Evolutionary conservation across 1,140 invertebrate genomes (phyloP), one percentile per base, ranked within the genome.

Genomic region (Zaprionus tsacasi): DNA sequence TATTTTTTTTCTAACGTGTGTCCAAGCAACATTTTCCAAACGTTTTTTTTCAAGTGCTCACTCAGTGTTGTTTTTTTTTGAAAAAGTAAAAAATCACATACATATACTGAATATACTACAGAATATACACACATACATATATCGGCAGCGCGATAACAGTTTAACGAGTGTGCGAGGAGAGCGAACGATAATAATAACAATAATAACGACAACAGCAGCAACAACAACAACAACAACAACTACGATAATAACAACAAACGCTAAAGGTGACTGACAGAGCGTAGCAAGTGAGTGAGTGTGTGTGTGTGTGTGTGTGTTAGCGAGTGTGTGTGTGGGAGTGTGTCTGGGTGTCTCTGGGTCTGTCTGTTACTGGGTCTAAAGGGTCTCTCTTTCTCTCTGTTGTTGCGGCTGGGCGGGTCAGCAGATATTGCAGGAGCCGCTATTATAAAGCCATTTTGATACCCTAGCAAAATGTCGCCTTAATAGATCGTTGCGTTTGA

Each of bases 381-480:
- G n/a, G 7, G n/a, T n/a, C n/a, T 43, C 40, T 70, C 33, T 70
- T 40, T 15, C 63, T 33, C 13, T 36, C 27, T 48, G n/a, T n/a
- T n/a, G n/a, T n/a, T n/a, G n/a, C 36, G 40, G 35, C 30, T 64
- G 43, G 35, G 17, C 15, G 45, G 56, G 36, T 52, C 68, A 48
- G 40, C n/a, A 45, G 63, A 48, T 61, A 74, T 40, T 33, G 25
- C 13, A 45, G 11, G 10, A 36, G 15, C 48, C 45, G 57, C 66
- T 57, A 78, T 83, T 68, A 79, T 79, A 76, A 81, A 67, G 67
- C 70, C 79, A 82, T 68, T 59, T 48, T 10, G 1, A 58, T 58
- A 59, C 45, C 64, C 61, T 75, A 25, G 3, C 17, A 17, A 45
- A 30, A 3, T 5, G 17, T 6, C 2, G 17, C 45, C 10, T 11